phyloP scores from a whole-genome alignment of 2,888 invertebrate genomes.

The Philaethria dido region DNA sequence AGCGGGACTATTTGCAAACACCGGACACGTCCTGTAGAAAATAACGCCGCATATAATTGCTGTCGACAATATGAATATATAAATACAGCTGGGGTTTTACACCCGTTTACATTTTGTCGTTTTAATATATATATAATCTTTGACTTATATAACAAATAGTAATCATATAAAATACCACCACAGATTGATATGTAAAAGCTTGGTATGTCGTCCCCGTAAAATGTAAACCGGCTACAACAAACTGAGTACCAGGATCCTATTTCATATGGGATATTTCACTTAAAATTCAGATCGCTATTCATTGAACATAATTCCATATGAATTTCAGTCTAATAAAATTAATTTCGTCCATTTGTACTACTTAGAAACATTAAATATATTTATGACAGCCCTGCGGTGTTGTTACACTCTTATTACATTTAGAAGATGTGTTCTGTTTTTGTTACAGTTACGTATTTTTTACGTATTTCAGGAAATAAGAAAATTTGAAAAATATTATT shows the following conservation, averaged over 20 bases:
- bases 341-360: conserved; percentile 16
- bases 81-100: conserved; percentile 43
- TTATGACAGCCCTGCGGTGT: conserved; percentile 2
- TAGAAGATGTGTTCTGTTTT: conserved; percentile 1
- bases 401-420: conserved; percentile 1
- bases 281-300: conserved; percentile 26
- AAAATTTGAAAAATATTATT: not conserved
- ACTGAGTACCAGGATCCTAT: conserved; percentile 34
- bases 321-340: conserved; percentile 27
- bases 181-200: not conserved
- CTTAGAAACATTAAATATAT: conserved; percentile 19
- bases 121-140: conserved; percentile 37
- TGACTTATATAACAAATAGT: not conserved
- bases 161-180: not conserved
- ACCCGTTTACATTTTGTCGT: conserved; percentile 39
- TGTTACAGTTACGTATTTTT: not conserved
- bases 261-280: conserved; percentile 33
- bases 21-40: conserved; percentile 49
- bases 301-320: conserved; percentile 18
- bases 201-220: conserved; percentile 5
- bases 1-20: no score
- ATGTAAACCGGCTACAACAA: conserved; percentile 32
- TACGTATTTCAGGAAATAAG: not conserved
- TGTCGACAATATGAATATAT: conserved; percentile 59
- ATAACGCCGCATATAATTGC: conserved; percentile 58